Conservation (phyloP, 2,113 vertebrate genomes). For the Pristiophorus japonicus region DNA sequence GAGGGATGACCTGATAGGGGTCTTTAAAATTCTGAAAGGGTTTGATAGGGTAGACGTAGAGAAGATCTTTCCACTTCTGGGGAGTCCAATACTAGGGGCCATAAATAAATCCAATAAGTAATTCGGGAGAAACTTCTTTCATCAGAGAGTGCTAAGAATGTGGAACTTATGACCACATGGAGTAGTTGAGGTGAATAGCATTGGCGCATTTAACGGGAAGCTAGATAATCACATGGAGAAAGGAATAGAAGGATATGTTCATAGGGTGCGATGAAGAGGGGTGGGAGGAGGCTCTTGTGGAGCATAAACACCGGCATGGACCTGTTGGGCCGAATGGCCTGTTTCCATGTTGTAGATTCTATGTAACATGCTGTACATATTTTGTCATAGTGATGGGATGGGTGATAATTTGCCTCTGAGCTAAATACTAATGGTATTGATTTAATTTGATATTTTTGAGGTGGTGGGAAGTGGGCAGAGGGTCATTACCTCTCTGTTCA, state of each 20-base stretch:
- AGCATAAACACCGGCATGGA: not conserved
- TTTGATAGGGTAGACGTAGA: not conserved
- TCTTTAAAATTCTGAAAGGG: not conserved
- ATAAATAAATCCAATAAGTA: not conserved
- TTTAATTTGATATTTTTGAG: not conserved
- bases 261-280: not conserved
- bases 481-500: not conserved
- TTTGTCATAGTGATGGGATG: not conserved
- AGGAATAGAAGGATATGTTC: not conserved
- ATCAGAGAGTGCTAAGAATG: not conserved
- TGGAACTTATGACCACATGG: not conserved
- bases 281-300: not conserved
- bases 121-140: not conserved
- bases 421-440: not conserved
- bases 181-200: not conserved
- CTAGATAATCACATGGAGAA: not conserved
- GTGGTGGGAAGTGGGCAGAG: not conserved
- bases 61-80: not conserved
- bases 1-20: not conserved
- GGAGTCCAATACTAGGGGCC: not conserved
- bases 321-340: not conserved
- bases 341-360: not conserved
- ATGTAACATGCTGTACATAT: too few species aligned
- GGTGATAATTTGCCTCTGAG: not conserved
- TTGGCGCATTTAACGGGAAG: not conserved